These are phyloP conservation scores for Andrena trimmerana DNA, from an alignment of 2,888 invertebrate genomes.

Conservation along the genomic window DNA sequence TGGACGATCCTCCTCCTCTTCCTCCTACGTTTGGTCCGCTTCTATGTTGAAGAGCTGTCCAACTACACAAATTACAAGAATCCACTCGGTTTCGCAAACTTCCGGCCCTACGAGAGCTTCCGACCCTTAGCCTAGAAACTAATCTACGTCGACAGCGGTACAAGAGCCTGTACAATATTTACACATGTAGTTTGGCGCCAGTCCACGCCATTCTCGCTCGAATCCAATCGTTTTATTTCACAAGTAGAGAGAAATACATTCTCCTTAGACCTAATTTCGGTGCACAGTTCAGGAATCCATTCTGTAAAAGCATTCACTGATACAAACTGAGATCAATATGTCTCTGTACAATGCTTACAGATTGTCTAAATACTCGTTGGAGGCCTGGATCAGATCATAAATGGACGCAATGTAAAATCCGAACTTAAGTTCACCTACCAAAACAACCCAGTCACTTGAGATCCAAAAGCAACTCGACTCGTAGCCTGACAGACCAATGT, in stretches of 20 bases:
- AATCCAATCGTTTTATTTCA: conserved; percentile 14
- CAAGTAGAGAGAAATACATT: neutral
- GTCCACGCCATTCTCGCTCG: neutral
- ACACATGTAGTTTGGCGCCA: conserved; percentile 33
- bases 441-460: neutral
- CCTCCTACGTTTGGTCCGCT: conserved; percentile 65
- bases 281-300: neutral
- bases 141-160: conserved; percentile 47
- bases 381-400: neutral
- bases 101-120: conserved; percentile 22
- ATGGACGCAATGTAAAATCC: neutral
- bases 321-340: neutral
- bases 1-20: conserved; percentile 44
- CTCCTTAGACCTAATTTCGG: conserved; percentile 1
- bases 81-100: conserved; percentile 27
- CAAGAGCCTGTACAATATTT: conserved; percentile 63
- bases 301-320: neutral
- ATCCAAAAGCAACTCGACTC: neutral
- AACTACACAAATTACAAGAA: conserved; percentile 56
- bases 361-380: neutral
- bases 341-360: neutral
- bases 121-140: conserved; percentile 32
- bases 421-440: too few species aligned
- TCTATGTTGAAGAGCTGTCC: conserved; percentile 58
- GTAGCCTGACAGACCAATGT: neutral